Conservation (phyloP, 2,113 vertebrate genomes). For the Cyprinodon tularosa region DNA sequence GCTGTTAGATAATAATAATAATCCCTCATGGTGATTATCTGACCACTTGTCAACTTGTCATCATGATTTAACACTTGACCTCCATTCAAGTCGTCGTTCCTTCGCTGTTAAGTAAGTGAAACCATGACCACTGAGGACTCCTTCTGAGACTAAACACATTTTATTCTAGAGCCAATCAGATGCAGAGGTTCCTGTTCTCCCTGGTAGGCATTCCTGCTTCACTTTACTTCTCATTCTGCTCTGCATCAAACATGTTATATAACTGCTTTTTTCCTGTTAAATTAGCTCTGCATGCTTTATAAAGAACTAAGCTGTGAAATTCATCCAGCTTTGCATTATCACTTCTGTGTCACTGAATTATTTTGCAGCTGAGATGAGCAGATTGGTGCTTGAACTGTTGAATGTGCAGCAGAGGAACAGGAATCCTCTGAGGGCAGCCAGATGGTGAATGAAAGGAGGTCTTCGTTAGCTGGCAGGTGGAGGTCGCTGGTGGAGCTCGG, state of each 20-base stretch:
- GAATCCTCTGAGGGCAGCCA: background rate
- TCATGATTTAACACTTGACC: slow-evolving; percentile 36
- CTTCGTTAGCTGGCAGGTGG: background rate
- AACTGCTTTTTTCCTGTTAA: slow-evolving; percentile 36
- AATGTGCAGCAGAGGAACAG: background rate
- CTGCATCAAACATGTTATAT: slow-evolving; percentile 44
- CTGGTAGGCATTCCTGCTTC: background rate
- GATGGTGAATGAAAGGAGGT: background rate
- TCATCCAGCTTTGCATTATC: slow-evolving; percentile 35
- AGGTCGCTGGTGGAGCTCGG: background rate
- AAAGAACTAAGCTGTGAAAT: slow-evolving; percentile 42
- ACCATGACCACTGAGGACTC: background rate
- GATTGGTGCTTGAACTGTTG: background rate
- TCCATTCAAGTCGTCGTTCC: background rate
- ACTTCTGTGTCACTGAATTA: slow-evolving; percentile 35
- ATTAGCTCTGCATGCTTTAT: slow-evolving; percentile 26
- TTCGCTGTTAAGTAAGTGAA: background rate
- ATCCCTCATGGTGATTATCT: slow-evolving; percentile 6
- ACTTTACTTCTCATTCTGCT: slow-evolving; percentile 36
- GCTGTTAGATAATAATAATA: background rate
- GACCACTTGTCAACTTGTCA: slow-evolving; percentile 30
- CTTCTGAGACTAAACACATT: slow-evolving; percentile 19
- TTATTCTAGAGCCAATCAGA: slow-evolving; percentile 41
- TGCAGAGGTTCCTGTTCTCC: slow-evolving; percentile 27
- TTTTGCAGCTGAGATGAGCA: slow-evolving; percentile 14